Conservation (phyloP, 2,888 invertebrate genomes). For the Morpho deidamia region DNA sequence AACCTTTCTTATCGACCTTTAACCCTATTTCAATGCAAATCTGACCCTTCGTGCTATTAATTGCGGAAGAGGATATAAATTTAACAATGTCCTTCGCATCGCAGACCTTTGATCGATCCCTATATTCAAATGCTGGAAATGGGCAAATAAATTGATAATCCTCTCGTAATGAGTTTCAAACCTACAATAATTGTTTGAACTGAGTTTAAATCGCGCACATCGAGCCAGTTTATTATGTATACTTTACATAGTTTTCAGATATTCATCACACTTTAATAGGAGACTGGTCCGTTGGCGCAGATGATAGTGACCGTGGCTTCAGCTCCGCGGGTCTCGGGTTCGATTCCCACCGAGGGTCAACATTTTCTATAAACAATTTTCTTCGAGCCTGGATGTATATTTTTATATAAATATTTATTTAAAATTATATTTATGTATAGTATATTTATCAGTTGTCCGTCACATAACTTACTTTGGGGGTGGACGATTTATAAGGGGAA, state of each 20-base stretch:
- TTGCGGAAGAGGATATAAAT: slow-evolving; percentile 1
- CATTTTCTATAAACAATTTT: too few relatives aligned
- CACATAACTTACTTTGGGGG: too few relatives aligned
- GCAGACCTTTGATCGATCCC: slow-evolving; percentile 1
- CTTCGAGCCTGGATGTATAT: too few relatives aligned
- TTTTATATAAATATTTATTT: too few relatives aligned
- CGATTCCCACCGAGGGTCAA: too few relatives aligned
- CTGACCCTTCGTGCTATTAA: background rate
- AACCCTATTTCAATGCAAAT: background rate
- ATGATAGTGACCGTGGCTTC: too few relatives aligned
- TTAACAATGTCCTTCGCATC: slow-evolving; percentile 2
- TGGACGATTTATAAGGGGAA: background rate
- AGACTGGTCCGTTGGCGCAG: too few relatives aligned
- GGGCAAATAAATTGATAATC: slow-evolving; percentile 3
- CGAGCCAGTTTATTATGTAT: too few relatives aligned
- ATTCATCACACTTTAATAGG: background rate
- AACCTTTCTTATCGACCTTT: background rate
- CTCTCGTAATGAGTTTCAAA: slow-evolving; percentile 4
- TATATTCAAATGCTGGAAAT: background rate
- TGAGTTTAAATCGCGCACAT: background rate
- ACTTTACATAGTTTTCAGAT: too few relatives aligned
- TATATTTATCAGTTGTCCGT: too few relatives aligned
- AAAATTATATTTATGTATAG: too few relatives aligned
- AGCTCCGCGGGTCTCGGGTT: too few relatives aligned
- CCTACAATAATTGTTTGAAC: background rate